Evolutionary conservation across 1,140 invertebrate species (phyloP).

Genomic region (Apis cerana): DNA sequence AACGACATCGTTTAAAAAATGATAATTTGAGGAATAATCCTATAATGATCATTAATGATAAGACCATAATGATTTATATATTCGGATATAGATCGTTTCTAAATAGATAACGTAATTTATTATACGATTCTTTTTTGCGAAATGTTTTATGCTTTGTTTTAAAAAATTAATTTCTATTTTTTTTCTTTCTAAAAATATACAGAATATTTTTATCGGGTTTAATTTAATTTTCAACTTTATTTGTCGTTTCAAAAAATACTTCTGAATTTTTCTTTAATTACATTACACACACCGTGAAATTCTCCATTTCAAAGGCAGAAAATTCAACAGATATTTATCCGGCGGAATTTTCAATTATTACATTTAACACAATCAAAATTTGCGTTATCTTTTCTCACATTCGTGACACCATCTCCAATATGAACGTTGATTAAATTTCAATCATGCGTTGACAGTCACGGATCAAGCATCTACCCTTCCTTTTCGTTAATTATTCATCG

Average conservation of each 20-base stretch:
- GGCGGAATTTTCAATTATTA: background rate
- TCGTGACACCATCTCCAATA: background rate
- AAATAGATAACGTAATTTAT: background rate
- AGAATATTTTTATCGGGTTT: no score
- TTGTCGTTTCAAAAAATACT: background rate
- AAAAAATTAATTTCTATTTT: background rate
- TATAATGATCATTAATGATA: no score
- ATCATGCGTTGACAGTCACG: background rate
- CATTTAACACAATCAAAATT: background rate
- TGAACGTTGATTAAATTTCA: constrained; percentile 14
- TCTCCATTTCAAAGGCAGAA: background rate
- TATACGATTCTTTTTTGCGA: background rate
- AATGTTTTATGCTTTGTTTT: background rate
- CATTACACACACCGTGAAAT: background rate
- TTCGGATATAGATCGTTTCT: no score
- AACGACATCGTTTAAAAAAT: no score
- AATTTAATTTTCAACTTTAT: background rate
- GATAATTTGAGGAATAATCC: no score
- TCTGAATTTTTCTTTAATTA: background rate
- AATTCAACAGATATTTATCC: background rate
- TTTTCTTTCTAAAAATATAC: no score
- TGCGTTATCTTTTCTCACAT: background rate
- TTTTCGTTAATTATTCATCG: background rate
- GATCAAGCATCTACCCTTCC: background rate
- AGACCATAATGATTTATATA: no score